phyloP scores from a whole-genome alignment of 2,797 vertebrate species.

The Spatula versicolor region DNA sequence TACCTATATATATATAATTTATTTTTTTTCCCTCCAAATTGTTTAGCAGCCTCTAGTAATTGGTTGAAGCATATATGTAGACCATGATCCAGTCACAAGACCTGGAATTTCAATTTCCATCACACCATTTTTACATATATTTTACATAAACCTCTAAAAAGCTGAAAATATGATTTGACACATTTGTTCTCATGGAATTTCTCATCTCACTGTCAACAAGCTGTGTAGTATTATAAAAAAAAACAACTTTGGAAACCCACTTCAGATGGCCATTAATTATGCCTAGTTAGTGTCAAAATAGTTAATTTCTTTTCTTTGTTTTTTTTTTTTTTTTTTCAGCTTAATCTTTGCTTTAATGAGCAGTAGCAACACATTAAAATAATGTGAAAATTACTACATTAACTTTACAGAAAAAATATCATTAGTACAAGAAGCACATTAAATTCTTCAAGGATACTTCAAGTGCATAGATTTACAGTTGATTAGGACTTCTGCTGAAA shows the following conservation, averaged over 20 bases:
- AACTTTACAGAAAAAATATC: conserved; percentile 33
- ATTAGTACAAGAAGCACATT: conserved; percentile 33
- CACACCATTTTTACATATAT: accelerated
- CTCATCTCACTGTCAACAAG: background rate
- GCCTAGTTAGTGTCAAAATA: conserved; percentile 56
- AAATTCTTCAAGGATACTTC: conserved; percentile 37
- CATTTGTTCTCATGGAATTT: background rate
- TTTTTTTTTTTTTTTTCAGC: background rate
- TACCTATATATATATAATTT: background rate
- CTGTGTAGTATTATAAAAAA: background rate
- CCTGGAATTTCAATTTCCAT: background rate
- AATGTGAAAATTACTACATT: conserved; percentile 27
- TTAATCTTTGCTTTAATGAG: conserved; percentile 55
- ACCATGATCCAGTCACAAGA: background rate
- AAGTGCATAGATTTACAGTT: conserved; percentile 11
- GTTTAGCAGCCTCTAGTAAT: background rate
- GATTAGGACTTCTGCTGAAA: conserved; percentile 18
- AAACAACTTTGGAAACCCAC: background rate
- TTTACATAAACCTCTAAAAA: background rate
- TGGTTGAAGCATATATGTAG: background rate
- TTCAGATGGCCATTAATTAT: conserved; percentile 45
- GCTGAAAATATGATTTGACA: background rate
- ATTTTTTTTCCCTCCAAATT: background rate
- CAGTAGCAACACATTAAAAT: conserved; percentile 45
- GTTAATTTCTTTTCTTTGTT: background rate